Percentiles rank a stretch among this genome's conserved stretches.
phyloP scores from a whole-genome alignment of 2,888 invertebrate species.

The Rhamphomyia laevipes region DNA sequence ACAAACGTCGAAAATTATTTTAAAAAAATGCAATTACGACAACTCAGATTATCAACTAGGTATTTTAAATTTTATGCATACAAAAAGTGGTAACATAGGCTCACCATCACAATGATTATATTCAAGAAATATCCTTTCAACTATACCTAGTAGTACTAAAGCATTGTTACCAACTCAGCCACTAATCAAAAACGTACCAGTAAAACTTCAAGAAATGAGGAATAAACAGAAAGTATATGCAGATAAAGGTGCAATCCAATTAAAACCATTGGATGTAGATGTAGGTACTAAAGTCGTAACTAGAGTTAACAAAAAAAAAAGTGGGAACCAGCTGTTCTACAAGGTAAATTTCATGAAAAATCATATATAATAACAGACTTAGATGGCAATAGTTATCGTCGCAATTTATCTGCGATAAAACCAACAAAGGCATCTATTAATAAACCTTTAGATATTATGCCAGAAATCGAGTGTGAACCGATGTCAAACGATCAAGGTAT shows the following conservation, averaged over 20 bases:
- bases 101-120: conserved; percentile 3
- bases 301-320: neutral
- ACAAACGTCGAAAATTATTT: conserved; percentile 2
- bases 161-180: neutral
- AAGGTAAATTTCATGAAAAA: neutral
- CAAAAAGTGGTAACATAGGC: conserved; percentile 1
- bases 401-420: neutral
- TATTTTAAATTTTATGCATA: conserved; percentile 4
- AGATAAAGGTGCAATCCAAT: neutral
- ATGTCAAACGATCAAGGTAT: neutral
- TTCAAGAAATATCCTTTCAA: conserved; percentile 2
- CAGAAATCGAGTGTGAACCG: neutral
- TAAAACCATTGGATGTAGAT: neutral
- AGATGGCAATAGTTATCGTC: neutral
- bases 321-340: neutral
- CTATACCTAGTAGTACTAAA: neutral
- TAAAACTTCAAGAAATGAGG: neutral
- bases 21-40: conserved; percentile 5
- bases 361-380: neutral
- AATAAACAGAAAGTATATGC: neutral
- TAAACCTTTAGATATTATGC: neutral
- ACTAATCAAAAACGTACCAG: neutral
- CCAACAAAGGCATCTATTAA: neutral
- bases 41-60: conserved; percentile 4
- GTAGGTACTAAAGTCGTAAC: neutral